A percentile compares a stretch with the other conserved stretches of the same genome.
Evolutionary conservation across 2,797 vertebrate species (phyloP).

Genomic region (Chaetodon trifasciatus): DNA sequence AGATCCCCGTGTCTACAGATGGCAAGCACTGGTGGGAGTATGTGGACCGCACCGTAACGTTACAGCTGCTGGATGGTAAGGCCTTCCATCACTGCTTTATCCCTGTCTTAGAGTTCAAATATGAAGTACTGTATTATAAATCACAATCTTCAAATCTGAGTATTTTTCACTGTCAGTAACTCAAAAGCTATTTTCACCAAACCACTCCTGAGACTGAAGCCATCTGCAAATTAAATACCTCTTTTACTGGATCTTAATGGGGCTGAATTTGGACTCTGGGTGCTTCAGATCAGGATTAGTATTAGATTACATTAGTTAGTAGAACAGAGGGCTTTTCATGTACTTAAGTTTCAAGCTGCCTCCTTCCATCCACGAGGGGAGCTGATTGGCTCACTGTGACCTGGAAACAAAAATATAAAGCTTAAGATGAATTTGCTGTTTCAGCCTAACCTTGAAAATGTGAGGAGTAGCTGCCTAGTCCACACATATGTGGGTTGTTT

Average conservation of each 20-base stretch:
- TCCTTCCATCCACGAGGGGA: not conserved
- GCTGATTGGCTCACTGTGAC: not conserved
- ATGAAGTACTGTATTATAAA: not conserved
- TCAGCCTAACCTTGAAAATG: not conserved
- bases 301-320: not conserved
- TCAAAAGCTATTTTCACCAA: not conserved
- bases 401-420: not conserved
- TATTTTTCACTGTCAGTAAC: not conserved
- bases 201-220: not conserved
- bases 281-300: not conserved
- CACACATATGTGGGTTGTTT: too few species aligned
- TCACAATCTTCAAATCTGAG: not conserved
- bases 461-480: not conserved
- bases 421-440: not conserved
- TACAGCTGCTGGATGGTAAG: slow-evolving; percentile 95
- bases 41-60: slow-evolving; percentile 94
- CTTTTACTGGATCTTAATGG: not conserved
- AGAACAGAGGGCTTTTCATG: not conserved
- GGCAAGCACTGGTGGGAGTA: slow-evolving; percentile 99
- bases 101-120: not conserved
- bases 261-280: not conserved
- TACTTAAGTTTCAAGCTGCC: not conserved
- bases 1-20: slow-evolving; percentile 98
- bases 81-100: not conserved
- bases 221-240: not conserved